A percentile compares a stretch with the other conserved stretches of the same genome.
phyloP scores from a whole-genome alignment of 2,888 invertebrate species.

The Eutolmus rufibarbis region DNA sequence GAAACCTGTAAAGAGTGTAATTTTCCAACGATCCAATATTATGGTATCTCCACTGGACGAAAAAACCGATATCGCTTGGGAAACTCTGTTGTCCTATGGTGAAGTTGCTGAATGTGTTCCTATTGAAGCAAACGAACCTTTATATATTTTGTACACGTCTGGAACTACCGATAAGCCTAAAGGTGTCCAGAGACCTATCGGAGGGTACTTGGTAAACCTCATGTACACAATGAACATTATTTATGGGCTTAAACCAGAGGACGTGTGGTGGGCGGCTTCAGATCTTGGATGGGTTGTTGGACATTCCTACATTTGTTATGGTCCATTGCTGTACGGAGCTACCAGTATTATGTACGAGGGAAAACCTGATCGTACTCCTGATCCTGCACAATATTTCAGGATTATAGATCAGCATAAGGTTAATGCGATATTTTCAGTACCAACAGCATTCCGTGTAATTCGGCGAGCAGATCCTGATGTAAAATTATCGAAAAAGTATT shows the following conservation, averaged over 20 bases:
- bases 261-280: conserved; percentile 89
- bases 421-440: conserved; percentile 86
- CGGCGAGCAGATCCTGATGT: conserved; percentile 81
- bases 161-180: conserved; percentile 79
- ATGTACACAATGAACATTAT: conserved; percentile 85
- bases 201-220: conserved; percentile 84
- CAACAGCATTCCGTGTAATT: conserved; percentile 85
- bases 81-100: conserved; percentile 70
- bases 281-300: conserved; percentile 88
- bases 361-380: conserved; percentile 93
- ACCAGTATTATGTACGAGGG: conserved; percentile 90
- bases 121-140: conserved; percentile 86
- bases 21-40: conserved; percentile 79
- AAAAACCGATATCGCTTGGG: conserved; percentile 79
- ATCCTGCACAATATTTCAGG: conserved; percentile 91
- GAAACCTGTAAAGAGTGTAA: conserved; percentile 80
- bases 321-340: conserved; percentile 78
- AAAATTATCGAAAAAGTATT: conserved; percentile 74
- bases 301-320: conserved; percentile 94
- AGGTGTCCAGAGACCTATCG: conserved; percentile 87
- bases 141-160: conserved; percentile 93
- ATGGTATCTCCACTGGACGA: conserved; percentile 70
- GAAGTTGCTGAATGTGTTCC: conserved; percentile 82
- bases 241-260: conserved; percentile 80
- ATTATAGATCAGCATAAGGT: conserved; percentile 88